phyloP scores from a whole-genome alignment of 2,113 vertebrate species.

The Sterrhoptilus dennistouni region DNA sequence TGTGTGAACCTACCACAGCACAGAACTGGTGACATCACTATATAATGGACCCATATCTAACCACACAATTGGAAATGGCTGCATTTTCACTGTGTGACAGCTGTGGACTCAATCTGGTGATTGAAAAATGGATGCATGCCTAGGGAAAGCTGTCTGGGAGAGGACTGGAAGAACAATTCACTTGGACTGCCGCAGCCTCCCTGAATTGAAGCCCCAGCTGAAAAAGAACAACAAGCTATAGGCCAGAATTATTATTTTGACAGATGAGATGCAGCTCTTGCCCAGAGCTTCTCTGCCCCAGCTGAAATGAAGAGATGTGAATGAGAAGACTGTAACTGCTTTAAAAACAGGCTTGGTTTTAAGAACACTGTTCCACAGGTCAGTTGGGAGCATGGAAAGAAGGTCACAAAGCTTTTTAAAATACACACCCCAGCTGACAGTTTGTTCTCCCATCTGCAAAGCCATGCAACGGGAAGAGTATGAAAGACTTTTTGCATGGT shows the following conservation, averaged over 20 bases:
- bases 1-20: neutral
- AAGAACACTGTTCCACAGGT: neutral
- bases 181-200: neutral
- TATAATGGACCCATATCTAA: neutral
- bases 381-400: neutral
- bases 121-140: slow-evolving; percentile 23
- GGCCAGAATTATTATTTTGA: slow-evolving; percentile 22
- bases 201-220: neutral
- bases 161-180: slow-evolving; percentile 37
- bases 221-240: slow-evolving; percentile 32
- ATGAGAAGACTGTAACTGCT: neutral
- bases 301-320: neutral
- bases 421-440: neutral
- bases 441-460: neutral
- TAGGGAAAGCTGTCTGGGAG: slow-evolving; percentile 42
- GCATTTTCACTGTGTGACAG: slow-evolving; percentile 22
- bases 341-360: neutral
- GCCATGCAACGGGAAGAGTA: neutral
- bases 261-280: neutral
- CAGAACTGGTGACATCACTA: neutral
- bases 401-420: neutral
- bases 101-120: slow-evolving; percentile 35
- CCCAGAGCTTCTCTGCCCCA: neutral
- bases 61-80: slow-evolving; percentile 16
- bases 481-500: neutral